phyloP scores from a whole-genome alignment of 1,140 invertebrate genomes.

The Papilio polytes region DNA sequence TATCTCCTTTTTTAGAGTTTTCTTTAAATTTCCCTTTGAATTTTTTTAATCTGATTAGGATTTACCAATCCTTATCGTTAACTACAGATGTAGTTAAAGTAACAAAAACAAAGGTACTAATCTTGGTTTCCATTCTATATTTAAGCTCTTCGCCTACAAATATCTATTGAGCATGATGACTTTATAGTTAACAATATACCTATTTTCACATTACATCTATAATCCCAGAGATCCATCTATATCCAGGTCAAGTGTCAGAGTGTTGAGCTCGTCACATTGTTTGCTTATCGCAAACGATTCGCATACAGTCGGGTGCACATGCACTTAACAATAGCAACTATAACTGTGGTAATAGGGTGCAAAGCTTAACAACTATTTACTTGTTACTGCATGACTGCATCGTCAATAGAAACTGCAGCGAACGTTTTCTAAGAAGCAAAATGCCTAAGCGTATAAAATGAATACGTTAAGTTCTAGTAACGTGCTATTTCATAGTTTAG shows the following conservation, averaged over 20 bases:
- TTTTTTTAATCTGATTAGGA: too few relatives aligned
- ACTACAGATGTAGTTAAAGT: too few relatives aligned
- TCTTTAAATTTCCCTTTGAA: too few relatives aligned
- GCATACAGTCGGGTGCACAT: background rate
- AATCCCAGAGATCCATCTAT: slow-evolving; percentile 23
- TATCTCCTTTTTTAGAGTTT: too few relatives aligned
- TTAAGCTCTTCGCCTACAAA: background rate
- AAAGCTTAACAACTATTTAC: background rate
- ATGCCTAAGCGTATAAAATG: slow-evolving; percentile 8
- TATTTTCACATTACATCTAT: slow-evolving; percentile 11
- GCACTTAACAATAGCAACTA: background rate
- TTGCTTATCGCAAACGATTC: slow-evolving; percentile 40
- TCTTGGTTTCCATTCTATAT: background rate
- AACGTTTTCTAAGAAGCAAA: slow-evolving; percentile 22
- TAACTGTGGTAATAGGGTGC: background rate
- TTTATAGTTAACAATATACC: background rate
- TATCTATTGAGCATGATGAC: background rate
- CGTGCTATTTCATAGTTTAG: background rate
- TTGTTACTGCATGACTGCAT: slow-evolving; percentile 8
- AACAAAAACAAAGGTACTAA: too few relatives aligned
- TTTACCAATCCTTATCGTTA: too few relatives aligned
- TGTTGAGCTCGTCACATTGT: slow-evolving; percentile 36
- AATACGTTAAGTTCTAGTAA: background rate
- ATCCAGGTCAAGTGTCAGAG: slow-evolving; percentile 43
- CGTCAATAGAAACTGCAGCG: slow-evolving; percentile 30